Percentiles rank a stretch among this genome's conserved stretches.
Conservation (phyloP, 2,888 invertebrate species). For the Temnothorax rugatulus region DNA sequence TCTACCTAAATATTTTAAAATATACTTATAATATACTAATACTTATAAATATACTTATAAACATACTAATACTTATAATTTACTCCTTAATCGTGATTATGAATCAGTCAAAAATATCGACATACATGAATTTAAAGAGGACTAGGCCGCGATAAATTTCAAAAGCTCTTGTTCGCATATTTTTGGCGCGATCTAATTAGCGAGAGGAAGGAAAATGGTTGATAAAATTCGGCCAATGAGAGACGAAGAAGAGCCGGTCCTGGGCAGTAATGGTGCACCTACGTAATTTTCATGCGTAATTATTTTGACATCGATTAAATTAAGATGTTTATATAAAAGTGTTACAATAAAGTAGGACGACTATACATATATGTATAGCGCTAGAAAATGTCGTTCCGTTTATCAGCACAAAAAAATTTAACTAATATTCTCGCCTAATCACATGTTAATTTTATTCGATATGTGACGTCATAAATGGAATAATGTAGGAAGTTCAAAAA, state of each 20-base stretch:
- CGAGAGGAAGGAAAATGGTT: neutral
- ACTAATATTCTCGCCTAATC: neutral
- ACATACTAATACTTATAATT: no score
- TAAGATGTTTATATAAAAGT: neutral
- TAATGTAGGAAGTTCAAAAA: neutral
- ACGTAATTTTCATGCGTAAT: neutral
- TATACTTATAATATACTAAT: no score
- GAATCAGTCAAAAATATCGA: neutral
- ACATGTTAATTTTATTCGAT: neutral
- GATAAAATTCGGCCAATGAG: conserved; percentile 5
- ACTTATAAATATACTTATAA: no score
- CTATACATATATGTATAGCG: neutral
- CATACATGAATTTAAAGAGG: no score
- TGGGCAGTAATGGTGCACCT: no score
- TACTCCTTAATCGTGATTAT: neutral
- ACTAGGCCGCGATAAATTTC: conserved; percentile 8
- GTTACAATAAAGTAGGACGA: conserved; percentile 1
- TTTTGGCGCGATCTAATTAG: conserved; percentile 12
- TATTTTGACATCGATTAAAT: conserved; percentile 2
- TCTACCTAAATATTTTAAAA: neutral
- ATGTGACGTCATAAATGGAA: neutral
- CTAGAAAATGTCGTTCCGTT: neutral
- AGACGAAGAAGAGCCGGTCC: neutral
- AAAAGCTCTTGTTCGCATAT: conserved; percentile 34
- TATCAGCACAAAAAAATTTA: neutral